Evolutionary conservation across 1,140 invertebrate genomes (phyloP), one percentile per base, ranked within the genome.

Genomic region (Mizuhopecten yessoensis): DNA sequence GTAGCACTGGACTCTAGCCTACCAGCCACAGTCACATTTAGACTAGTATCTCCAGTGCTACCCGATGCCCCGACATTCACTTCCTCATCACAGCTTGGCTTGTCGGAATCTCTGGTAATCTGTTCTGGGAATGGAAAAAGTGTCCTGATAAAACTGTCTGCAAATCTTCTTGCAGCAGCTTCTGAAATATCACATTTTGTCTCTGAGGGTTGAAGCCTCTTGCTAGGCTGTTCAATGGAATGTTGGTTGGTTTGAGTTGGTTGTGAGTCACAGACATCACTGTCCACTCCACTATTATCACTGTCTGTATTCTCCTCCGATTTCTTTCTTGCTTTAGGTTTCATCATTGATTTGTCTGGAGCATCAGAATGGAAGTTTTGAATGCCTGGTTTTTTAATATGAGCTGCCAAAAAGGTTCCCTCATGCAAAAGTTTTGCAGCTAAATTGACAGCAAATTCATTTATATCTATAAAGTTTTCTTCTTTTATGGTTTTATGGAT

Each of bases 401-500:
- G 89, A 34, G 93, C 93, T 13, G 92, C 94, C 9, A 89, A 49
- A 15, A 49, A 86, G 23, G 94, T 93, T 13, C 95, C 94, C 49
- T 95, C 94, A 29, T 93, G 87, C 88, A 95, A 88, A 36, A 95
- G 89, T 33, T 86, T 90, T 9, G 90, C 86, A 0, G 93, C 94
- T 45, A 96, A 91, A 20, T 87, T 92, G 23, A 93, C 89, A 34
- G 95, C 95, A 92, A 94, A 96, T 49, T 96, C 95, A 13, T 87
- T 90, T 17, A 95, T 86, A 33, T 87, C 57, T 5, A 49, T 89
- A 86, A 89, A 91, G 13, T 90, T 91, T 86, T 96, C 95, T 91
- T 96, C 96, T 86, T 94, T 93, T 20, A 96, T 96, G 15, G 95
- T 94, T 13, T 94, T 93, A 36, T 95, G 95, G n/a, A 93, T 93